phyloP scores from a whole-genome alignment of 2,113 vertebrate species.

The Neofelis nebulosa region DNA sequence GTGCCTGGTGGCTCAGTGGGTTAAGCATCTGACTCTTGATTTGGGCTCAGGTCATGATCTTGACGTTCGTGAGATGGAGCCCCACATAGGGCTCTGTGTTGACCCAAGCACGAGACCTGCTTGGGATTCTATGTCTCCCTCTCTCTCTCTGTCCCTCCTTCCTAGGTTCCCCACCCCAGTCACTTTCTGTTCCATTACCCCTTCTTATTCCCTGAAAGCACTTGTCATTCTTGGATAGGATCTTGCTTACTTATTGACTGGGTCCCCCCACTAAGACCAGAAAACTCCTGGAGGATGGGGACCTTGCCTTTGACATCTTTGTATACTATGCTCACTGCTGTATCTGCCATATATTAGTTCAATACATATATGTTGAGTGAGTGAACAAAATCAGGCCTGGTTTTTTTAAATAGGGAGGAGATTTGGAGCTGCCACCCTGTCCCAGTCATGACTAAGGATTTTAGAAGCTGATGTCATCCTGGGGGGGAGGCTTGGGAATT shows the following conservation, averaged over 20 bases:
- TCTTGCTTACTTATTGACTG: not conserved
- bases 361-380: not conserved
- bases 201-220: not conserved
- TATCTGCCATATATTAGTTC: not conserved
- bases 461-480: not conserved
- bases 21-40: too few relatives aligned
- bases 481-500: not conserved
- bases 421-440: not conserved
- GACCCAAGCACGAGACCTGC: too few relatives aligned
- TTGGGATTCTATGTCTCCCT: too few relatives aligned
- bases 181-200: not conserved
- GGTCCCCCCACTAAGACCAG: not conserved
- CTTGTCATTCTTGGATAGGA: not conserved
- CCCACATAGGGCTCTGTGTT: too few relatives aligned
- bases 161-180: not conserved
- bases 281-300: not conserved
- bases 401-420: not conserved
- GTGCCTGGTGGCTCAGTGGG: too few relatives aligned
- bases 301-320: not conserved
- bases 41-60: too few relatives aligned
- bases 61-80: too few relatives aligned
- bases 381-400: not conserved
- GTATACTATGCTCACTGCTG: not conserved
- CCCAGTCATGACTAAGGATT: not conserved
- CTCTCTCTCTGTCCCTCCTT: too few relatives aligned